Conservation (phyloP, 2,113 vertebrate species). For the Strigops habroptila region DNA sequence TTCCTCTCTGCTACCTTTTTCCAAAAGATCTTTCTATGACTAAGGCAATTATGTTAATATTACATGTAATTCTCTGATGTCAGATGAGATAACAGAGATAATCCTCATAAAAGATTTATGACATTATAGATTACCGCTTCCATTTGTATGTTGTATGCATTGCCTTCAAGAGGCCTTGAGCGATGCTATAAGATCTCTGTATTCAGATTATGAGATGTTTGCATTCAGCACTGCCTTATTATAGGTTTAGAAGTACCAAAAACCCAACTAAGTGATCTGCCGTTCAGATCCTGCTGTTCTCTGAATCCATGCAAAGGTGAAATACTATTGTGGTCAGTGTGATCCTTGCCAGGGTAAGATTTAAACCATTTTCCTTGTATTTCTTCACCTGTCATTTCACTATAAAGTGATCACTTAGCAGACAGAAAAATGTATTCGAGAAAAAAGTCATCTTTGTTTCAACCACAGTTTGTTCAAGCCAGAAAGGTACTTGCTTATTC, state of each 20-base stretch:
- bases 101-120: constrained; percentile 58
- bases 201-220: constrained; percentile 4
- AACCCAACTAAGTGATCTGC: neutral
- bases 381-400: neutral
- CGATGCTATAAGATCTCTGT: constrained; percentile 9
- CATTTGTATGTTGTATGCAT: neutral
- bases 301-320: neutral
- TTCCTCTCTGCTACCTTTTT: neutral
- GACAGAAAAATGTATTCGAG: neutral
- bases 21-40: neutral
- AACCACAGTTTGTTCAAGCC: neutral
- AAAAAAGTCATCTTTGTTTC: neutral
- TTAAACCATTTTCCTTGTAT: neutral
- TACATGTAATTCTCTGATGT: constrained; percentile 53
- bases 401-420: neutral
- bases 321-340: neutral
- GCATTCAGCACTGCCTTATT: neutral
- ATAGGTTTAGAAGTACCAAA: neutral
- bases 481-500: neutral
- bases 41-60: constrained; percentile 53
- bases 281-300: constrained; percentile 13
- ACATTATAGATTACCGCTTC: constrained; percentile 27
- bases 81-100: constrained; percentile 53
- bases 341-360: neutral
- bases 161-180: constrained; percentile 35